These are phyloP conservation scores for Syritta pipiens DNA, from an alignment of 2,888 invertebrate species.

Conservation along the genomic window DNA sequence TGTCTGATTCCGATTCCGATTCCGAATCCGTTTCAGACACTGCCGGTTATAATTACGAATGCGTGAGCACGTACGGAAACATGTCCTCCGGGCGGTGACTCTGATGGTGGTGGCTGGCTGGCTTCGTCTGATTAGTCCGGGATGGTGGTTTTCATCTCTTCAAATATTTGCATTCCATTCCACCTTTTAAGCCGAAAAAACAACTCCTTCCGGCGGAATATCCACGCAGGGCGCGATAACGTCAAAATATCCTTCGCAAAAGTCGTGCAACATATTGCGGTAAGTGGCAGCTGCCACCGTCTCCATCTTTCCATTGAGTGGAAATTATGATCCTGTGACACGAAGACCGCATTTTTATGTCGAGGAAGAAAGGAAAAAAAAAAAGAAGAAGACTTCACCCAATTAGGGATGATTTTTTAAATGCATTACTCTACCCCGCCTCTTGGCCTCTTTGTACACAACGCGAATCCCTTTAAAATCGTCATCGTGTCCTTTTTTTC, in stretches of 20 bases:
- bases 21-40: no score
- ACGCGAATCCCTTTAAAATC: not conserved
- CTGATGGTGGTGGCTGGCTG: no score
- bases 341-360: conserved; percentile 40
- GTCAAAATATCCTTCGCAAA: no score
- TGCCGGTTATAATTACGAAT: conserved; percentile 45
- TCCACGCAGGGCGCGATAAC: no score
- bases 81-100: conserved; percentile 42
- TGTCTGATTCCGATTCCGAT: no score
- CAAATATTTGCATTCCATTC: conserved; percentile 64
- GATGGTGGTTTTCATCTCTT: conserved; percentile 40
- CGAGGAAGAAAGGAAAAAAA: not conserved
- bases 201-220: conserved; percentile 6
- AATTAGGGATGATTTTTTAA: conserved; percentile 48
- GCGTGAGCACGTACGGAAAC: conserved; percentile 64
- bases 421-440: conserved; percentile 30
- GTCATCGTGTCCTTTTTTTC: conserved; percentile 16
- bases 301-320: not conserved
- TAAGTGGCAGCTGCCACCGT: not conserved
- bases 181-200: conserved; percentile 21
- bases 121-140: conserved; percentile 63
- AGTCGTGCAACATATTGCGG: conserved; percentile 24
- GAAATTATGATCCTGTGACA: conserved; percentile 49
- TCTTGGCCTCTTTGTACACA: conserved; percentile 38
- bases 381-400: conserved; percentile 22